Evolutionary conservation across 2,888 invertebrate genomes (phyloP).

Genomic region (Eristalinus sepulchralis): DNA sequence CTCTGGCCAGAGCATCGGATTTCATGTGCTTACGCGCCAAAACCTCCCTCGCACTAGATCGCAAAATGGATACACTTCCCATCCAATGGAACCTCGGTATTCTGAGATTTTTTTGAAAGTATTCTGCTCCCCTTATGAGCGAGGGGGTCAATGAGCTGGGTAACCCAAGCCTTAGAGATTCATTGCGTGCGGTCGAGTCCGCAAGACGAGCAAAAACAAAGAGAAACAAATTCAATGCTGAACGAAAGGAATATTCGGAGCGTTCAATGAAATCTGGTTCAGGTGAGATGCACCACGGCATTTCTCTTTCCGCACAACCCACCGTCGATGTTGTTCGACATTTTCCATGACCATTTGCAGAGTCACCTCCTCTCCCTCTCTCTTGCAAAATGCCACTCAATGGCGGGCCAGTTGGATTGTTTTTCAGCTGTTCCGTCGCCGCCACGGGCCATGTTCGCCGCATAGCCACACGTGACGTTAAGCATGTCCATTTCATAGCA

Average conservation of each 20-base stretch:
- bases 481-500: conserved; percentile 43
- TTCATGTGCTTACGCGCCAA: conserved; percentile 59
- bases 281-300: not conserved
- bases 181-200: conserved; percentile 48
- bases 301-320: conserved; percentile 51
- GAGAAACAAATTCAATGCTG: not conserved
- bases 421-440: conserved; percentile 31
- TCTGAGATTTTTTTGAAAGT: not conserved
- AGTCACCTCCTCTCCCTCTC: conserved; percentile 12
- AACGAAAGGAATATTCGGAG: conserved; percentile 13
- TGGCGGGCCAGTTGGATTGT: conserved; percentile 17
- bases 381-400: conserved; percentile 45
- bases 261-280: conserved; percentile 29
- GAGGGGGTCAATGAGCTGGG: conserved; percentile 61
- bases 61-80: conserved; percentile 46
- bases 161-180: conserved; percentile 24
- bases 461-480: conserved; percentile 47
- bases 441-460: conserved; percentile 9
- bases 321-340: not conserved
- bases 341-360: conserved; percentile 53
- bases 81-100: not conserved
- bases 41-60: conserved; percentile 33
- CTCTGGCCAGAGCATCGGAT: conserved; percentile 29
- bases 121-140: conserved; percentile 46
- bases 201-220: not conserved